A percentile compares a stretch with the other conserved stretches of the same genome.
Conservation (phyloP, 2,888 invertebrate species). For the Erynnis tages region DNA sequence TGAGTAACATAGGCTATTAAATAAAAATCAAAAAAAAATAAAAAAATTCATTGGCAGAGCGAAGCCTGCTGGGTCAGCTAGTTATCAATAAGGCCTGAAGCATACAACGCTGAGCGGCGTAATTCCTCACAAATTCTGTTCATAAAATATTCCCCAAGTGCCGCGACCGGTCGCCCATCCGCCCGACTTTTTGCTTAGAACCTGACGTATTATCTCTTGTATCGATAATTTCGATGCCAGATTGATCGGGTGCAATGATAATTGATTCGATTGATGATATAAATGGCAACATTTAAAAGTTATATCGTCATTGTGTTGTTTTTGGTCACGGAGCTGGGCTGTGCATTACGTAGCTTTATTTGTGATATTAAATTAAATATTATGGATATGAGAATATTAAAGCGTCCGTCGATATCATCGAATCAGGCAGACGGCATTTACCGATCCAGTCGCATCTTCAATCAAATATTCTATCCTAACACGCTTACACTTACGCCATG, state of each 20-base stretch:
- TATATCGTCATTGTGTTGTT: constrained; percentile 3
- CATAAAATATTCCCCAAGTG: constrained; percentile 28
- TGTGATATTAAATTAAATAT: too few relatives aligned
- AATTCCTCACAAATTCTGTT: constrained; percentile 36
- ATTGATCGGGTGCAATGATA: constrained; percentile 22
- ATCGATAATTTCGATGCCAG: constrained; percentile 19
- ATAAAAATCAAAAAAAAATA: too few relatives aligned
- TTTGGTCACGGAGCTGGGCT: not conserved
- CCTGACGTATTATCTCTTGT: constrained; percentile 20
- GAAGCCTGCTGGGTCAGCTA: too few relatives aligned
- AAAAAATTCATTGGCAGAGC: too few relatives aligned
- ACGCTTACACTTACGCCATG: too few relatives aligned
- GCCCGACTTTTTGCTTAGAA: constrained; percentile 17
- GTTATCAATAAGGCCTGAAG: not conserved
- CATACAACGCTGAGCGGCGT: not conserved
- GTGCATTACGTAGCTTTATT: too few relatives aligned
- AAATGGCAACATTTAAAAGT: constrained; percentile 13
- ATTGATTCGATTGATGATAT: constrained; percentile 13
- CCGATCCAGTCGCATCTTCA: too few relatives aligned
- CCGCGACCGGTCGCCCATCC: constrained; percentile 27
- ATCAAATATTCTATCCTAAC: too few relatives aligned
- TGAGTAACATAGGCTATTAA: too few relatives aligned
- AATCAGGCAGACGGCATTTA: too few relatives aligned
- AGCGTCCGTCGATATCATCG: too few relatives aligned
- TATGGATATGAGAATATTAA: too few relatives aligned